Evolutionary conservation across 2,888 invertebrate genomes (phyloP).

Genomic region (Pyrrhia umbra): DNA sequence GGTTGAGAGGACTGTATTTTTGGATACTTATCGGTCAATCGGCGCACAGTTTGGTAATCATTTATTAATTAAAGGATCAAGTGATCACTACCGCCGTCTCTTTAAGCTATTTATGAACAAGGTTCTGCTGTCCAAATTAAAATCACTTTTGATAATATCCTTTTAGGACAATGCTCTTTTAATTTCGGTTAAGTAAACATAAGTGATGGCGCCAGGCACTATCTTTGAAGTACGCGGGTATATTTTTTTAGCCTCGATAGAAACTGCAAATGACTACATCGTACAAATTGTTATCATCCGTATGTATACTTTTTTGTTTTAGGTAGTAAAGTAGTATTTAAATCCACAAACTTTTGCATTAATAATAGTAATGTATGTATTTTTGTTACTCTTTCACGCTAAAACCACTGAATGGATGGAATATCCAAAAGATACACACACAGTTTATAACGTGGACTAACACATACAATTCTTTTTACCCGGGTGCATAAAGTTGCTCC

Average conservation of each 20-base stretch:
- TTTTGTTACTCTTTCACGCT: too few species aligned
- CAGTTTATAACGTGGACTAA: too few species aligned
- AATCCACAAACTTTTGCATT: too few species aligned
- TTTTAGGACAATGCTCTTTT: conserved; percentile 78
- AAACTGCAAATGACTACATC: conserved; percentile 7
- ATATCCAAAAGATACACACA: too few species aligned
- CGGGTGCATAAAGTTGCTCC: too few species aligned
- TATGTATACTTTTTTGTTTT: too few species aligned
- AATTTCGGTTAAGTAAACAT: conserved; percentile 82
- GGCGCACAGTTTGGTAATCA: conserved; percentile 43
- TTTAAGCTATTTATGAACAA: conserved; percentile 18
- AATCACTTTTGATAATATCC: conserved; percentile 47
- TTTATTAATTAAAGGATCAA: conserved; percentile 4
- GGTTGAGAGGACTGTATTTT: conserved; percentile 79
- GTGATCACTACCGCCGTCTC: conserved; percentile 37
- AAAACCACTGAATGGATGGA: too few species aligned
- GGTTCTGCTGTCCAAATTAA: conserved; percentile 26
- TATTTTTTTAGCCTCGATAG: conserved; percentile 39
- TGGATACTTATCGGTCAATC: conserved; percentile 75
- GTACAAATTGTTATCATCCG: conserved; percentile 3
- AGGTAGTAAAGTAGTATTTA: too few species aligned
- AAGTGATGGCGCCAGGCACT: conserved; percentile 57
- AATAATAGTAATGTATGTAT: too few species aligned
- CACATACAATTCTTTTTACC: too few species aligned
- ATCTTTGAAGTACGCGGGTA: conserved; percentile 61